A percentile compares a stretch with the other conserved stretches of the same genome.
phyloP scores from a whole-genome alignment of 2,113 vertebrate species.

The Eudorcas thomsonii region DNA sequence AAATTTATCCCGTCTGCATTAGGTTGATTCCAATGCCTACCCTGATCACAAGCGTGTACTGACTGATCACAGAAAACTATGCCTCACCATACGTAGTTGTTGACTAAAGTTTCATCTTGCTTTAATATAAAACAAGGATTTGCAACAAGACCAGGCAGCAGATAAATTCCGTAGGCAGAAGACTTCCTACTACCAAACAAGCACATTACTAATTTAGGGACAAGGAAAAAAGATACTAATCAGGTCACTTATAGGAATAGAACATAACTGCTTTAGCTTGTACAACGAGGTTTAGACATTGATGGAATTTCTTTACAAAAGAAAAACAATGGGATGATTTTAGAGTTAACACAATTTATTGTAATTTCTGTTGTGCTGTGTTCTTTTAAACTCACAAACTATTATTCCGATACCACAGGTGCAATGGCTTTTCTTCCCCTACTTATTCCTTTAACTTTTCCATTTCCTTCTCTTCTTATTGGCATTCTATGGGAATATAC shows the following conservation, averaged over 20 bases:
- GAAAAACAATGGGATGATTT: constrained; percentile 25
- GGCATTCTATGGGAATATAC: constrained; percentile 47
- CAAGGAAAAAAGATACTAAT: background rate
- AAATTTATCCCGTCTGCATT: background rate
- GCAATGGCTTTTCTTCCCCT: constrained; percentile 24
- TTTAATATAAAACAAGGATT: background rate
- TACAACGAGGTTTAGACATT: background rate
- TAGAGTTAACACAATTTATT: constrained; percentile 33
- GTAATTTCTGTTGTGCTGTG: constrained; percentile 8
- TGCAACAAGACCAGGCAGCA: background rate
- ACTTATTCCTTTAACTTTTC: constrained; percentile 24
- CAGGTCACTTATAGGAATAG: background rate
- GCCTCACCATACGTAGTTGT: background rate
- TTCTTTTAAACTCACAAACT: constrained; percentile 43
- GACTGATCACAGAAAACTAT: background rate
- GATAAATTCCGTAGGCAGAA: background rate
- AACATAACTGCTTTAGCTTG: background rate
- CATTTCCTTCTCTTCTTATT: constrained; percentile 49
- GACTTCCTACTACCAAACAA: background rate
- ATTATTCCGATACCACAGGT: constrained; percentile 3
- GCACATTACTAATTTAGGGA: background rate
- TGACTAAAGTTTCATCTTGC: background rate
- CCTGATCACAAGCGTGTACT: background rate
- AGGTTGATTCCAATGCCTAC: background rate
- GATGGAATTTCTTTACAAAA: constrained; percentile 16